Evolutionary conservation across 2,888 invertebrate genomes (phyloP), one percentile per base, ranked within the genome.

Genomic region (Drosophila borborema): DNA sequence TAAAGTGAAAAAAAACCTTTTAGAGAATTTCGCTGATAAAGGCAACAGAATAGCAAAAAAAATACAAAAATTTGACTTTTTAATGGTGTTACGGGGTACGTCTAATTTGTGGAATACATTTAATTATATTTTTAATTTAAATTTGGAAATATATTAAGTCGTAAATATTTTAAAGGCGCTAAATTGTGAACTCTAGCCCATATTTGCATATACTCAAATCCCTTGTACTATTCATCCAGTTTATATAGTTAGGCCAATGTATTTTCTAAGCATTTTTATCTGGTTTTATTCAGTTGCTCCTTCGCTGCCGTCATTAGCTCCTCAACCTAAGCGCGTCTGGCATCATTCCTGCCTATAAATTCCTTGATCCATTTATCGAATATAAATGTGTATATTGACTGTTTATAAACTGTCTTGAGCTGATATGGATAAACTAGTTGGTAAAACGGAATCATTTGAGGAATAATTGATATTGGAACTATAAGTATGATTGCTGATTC

Each of bases 21-120:
- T 87, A 87, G 86, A 89, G 81, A 87, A 87, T 87, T 87, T 89
- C 89, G 89, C 86, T 86, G 86, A 89, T 89, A 87, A 85, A 82
- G 71, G 83, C 86, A 86, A 86, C 81, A 81, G 84, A 88, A 85
- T 86, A 86, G 88, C 75, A 75, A 85, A 85, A 73, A 73, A 73
- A 23, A 61, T 63, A 45, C 58, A 31, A 31, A 10, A 23, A 31
- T 0, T 31, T 34, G 49, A n/a, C 10, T 12, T n/a, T 41, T 70
- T 49, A 6, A 49, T 49, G 31, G 49, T 31, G 48, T 10, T n/a
- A 3, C 2, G 48, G 28, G 49, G n/a, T 10, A 10, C 10, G 31
- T 31, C 31, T 31, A 49, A 31, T 31, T 2, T 31, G 3, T 49
- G n/a, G 31, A 49, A 49, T 31, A 48, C 28, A 48, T 48, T 9